These are phyloP conservation scores for Machimus rusticus DNA, from an alignment of 2,888 invertebrate genomes.

Conservation along the genomic window DNA sequence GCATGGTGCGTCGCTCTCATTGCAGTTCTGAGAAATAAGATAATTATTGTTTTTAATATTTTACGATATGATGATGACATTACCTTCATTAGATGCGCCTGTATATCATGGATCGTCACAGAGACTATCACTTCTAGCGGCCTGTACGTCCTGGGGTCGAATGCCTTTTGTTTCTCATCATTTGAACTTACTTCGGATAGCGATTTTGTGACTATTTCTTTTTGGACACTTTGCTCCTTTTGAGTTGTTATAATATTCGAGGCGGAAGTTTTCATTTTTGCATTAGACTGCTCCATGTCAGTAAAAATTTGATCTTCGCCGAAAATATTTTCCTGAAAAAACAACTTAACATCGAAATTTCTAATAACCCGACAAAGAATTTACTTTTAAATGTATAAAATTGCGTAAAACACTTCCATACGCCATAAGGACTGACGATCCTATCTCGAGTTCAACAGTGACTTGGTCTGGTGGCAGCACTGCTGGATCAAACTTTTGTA, in stretches of 20 bases:
- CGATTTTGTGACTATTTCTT: constrained; percentile 60
- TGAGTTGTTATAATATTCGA: constrained; percentile 61
- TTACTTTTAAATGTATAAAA: constrained; percentile 83
- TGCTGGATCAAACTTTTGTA: constrained; percentile 85
- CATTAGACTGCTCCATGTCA: constrained; percentile 80
- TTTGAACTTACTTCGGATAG: constrained; percentile 59
- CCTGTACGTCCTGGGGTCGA: constrained; percentile 87
- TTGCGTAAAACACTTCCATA: constrained; percentile 92
- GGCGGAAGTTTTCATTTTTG: constrained; percentile 61
- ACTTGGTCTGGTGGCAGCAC: constrained; percentile 87
- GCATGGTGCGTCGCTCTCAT: constrained; percentile 88
- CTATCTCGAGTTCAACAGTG: constrained; percentile 91
- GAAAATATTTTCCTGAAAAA: constrained; percentile 87
- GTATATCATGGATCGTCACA: constrained; percentile 93
- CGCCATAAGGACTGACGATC: constrained; percentile 88
- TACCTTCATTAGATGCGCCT: constrained; percentile 78
- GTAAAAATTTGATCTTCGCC: constrained; percentile 95
- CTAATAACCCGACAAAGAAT: neutral
- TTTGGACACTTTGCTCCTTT: constrained; percentile 56
- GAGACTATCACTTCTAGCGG: constrained; percentile 92
- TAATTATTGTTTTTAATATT: neutral
- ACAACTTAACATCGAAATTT: neutral
- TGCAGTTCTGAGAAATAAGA: constrained; percentile 71
- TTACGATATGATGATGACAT: neutral
- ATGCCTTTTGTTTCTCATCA: constrained; percentile 73